Conservation (phyloP, 2,113 vertebrate species). For the Triplophysa tibetana region DNA sequence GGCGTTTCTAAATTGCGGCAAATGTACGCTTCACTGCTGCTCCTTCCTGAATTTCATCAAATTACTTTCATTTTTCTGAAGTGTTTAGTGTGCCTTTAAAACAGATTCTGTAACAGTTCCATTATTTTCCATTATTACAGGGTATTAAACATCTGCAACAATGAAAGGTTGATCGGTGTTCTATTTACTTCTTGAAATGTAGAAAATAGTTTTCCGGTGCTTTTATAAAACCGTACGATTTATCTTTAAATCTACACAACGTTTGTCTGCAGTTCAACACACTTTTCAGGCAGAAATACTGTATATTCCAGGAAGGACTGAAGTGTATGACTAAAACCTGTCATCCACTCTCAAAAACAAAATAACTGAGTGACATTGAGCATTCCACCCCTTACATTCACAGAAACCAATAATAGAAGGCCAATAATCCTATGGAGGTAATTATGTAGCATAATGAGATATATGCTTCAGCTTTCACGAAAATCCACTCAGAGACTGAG, state of each 20-base stretch:
- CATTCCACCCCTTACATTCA: not conserved
- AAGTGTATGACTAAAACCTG: not conserved
- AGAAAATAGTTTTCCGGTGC: not conserved
- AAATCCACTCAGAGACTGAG: not conserved
- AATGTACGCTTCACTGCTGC: too few species aligned
- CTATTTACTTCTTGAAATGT: not conserved
- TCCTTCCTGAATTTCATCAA: too few species aligned
- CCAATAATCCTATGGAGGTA: not conserved
- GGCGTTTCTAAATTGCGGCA: too few species aligned
- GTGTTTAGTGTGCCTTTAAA: not conserved
- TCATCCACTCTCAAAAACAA: not conserved
- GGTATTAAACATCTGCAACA: not conserved
- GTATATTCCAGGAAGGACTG: not conserved
- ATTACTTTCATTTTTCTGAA: too few species aligned
- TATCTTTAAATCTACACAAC: too few species aligned
- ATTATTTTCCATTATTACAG: not conserved
- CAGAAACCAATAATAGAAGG: not conserved
- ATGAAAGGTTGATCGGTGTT: not conserved
- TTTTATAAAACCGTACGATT: not conserved
- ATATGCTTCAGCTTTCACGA: not conserved
- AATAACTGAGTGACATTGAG: not conserved
- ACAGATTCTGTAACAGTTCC: not conserved
- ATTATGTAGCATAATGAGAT: not conserved
- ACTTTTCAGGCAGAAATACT: not conserved
- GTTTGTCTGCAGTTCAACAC: too few species aligned